Evolutionary conservation across 2,797 vertebrate genomes (phyloP), one percentile per base, ranked within the genome.

Genomic region (Myotis myotis): DNA sequence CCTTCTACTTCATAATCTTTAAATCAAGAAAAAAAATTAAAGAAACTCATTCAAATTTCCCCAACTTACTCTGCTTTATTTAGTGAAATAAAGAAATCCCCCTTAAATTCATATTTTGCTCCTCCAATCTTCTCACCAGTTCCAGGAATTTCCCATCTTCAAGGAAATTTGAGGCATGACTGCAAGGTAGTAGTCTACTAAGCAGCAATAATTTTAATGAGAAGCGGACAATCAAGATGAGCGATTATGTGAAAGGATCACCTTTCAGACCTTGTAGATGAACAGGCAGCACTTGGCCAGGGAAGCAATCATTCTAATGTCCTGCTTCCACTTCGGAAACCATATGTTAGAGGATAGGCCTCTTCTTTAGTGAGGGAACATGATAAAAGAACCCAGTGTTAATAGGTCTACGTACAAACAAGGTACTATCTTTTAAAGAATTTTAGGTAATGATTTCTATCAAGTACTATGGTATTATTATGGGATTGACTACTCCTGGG

Each of bases 241-340:
- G 36, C 94, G 57, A 93, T 47, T 53, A 16, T 44, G 41, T 2
- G 30, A 49, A 75, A 22, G 36, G 17, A 92, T 95, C 57, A 53
- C 66, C 33, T 64, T 95, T 87, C 22, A 71, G 44, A 71, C 60
- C 41, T 38, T 51, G 53, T 33, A 23, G 49, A 33, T 38, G 86
- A 49, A 38, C 30, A 79, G 83, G 82, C 30, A 97, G 72, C 25
- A 83, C 89, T 83, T 89, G 82, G 95, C 38, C 44, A 91, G 84
- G 51, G 91, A 96, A 90, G 62, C 57, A 60, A 38, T 86, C 89
- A n/a, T 82, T 91, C 41, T 96, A 85, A 97, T 96, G 96, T 82
- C 57, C 91, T 93, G 76, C n/a, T 83, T 94, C 94, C 90, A 94
- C 95, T 96, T 89, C 92, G 16, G 23, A n/a, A 72, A 41, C 12